Base-by-base conservation (phyloP, 2,888 invertebrate genomes). In the Acanthosoma haemorrhoidale region DNA sequence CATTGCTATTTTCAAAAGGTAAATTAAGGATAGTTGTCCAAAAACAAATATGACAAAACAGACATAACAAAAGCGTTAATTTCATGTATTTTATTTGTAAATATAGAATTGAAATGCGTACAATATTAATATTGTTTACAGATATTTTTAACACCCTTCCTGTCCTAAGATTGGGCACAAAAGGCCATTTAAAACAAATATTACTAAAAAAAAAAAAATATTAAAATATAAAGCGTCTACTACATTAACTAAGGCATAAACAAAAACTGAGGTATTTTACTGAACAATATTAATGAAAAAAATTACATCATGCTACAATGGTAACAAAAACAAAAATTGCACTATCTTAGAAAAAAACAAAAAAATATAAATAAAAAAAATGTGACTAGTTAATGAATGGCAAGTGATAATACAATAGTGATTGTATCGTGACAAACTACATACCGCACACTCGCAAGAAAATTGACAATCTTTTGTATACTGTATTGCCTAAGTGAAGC, bases 301-400 rank as follows among this genome's bases (percentile, higher is more conserved):
- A 36, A 61, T 36, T 8, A 13, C 32, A 16, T n/a, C 1, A 15
- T 9, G 16, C 31, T 59, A 59, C 21, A 18, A 29, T 32, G n/a
- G 34, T 38, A 61, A 11, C 61, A 38, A 34, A 38, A 13, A 6
- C n/a, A n/a, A 51, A n/a, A 51, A 25, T 6, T 51, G 21, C 38
- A 36, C 36, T 60, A 36, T 36, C n/a, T 34, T 38, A 61, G n/a
- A 61, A 15, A 18, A 61, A 59, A 4, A 59, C 4, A 21, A 36
- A 61, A 36, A 21, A 34, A 9, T 5, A 60, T 41, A 21, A 1
- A 6, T 32, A 32, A 13, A 4, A 51, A 51, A 3, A 21, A 36
- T 61, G 61, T 61, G 61, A 61, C 61, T 61, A 61, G 61, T 38
- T 21, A 32, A 36, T n/a, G 36, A 34, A 61, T 61, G 61, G 61